Percentiles rank a stretch among this genome's conserved stretches.
phyloP scores from a whole-genome alignment of 2,797 vertebrate genomes.

The Capromys pilorides region DNA sequence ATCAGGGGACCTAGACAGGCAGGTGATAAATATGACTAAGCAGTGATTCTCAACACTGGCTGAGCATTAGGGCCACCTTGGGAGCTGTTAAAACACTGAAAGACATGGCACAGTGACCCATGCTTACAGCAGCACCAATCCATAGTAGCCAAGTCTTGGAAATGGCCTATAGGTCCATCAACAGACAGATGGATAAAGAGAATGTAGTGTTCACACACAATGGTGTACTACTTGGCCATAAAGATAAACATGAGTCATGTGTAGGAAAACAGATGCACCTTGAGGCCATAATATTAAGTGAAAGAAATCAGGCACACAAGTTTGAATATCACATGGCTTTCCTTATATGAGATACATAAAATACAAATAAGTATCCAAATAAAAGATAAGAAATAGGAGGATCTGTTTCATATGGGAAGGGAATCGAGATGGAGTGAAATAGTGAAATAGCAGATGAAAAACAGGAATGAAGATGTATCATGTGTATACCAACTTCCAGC shows the following conservation, averaged over 20 bases:
- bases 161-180: not conserved
- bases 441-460: not conserved
- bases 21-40: constrained; percentile 24
- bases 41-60: not conserved
- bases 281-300: not conserved
- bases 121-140: not conserved
- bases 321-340: not conserved
- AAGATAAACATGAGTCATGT: not conserved
- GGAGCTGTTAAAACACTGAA: not conserved
- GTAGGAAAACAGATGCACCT: not conserved
- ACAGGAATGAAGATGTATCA: not conserved
- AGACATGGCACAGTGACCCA: not conserved
- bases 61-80: not conserved
- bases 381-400: not conserved
- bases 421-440: not conserved
- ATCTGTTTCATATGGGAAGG: not conserved
- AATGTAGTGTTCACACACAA: not conserved
- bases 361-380: not conserved
- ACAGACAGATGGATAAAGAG: not conserved
- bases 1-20: not conserved
- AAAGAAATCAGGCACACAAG: not conserved
- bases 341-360: not conserved
- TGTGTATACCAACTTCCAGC: not conserved
- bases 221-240: not conserved
- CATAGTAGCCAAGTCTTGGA: not conserved